These are phyloP conservation scores for Schmidtea mediterranea DNA, from an alignment of 1,140 invertebrate species.

Conservation along the genomic window DNA sequence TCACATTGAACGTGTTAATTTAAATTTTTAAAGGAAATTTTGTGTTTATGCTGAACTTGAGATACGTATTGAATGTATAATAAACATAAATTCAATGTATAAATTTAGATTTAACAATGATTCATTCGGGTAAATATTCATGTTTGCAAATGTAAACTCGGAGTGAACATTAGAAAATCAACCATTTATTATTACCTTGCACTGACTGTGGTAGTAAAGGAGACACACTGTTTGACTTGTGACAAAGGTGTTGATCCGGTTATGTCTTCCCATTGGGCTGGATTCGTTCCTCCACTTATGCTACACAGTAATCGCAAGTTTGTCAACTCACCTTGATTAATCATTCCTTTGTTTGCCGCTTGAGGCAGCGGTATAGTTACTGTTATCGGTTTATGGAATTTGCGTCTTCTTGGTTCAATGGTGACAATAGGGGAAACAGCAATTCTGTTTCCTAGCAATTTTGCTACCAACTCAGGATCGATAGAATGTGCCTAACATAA, in stretches of 20 bases:
- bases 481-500: conserved; percentile 29
- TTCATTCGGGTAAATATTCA: too few species aligned
- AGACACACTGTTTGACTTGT: conserved; percentile 81
- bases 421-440: conserved; percentile 86
- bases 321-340: not conserved
- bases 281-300: conserved; percentile 48
- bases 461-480: conserved; percentile 63
- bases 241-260: conserved; percentile 85
- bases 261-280: conserved; percentile 91
- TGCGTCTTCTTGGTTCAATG: conserved; percentile 67
- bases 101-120: too few species aligned
- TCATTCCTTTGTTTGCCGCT: conserved; percentile 34
- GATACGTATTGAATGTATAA: too few species aligned
- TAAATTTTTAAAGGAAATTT: too few species aligned
- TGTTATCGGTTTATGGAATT: conserved; percentile 89
- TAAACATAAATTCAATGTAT: too few species aligned
- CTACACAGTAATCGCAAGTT: conserved; percentile 7
- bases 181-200: conserved; percentile 37
- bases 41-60: too few species aligned
- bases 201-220: conserved; percentile 84
- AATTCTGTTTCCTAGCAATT: conserved; percentile 68
- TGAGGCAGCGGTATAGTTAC: conserved; percentile 75
- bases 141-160: too few species aligned
- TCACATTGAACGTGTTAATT: too few species aligned
- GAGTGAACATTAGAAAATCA: conserved; percentile 2